Evolutionary conservation across 2,888 invertebrate genomes (phyloP).

Genomic region (Alsophila aescularia): DNA sequence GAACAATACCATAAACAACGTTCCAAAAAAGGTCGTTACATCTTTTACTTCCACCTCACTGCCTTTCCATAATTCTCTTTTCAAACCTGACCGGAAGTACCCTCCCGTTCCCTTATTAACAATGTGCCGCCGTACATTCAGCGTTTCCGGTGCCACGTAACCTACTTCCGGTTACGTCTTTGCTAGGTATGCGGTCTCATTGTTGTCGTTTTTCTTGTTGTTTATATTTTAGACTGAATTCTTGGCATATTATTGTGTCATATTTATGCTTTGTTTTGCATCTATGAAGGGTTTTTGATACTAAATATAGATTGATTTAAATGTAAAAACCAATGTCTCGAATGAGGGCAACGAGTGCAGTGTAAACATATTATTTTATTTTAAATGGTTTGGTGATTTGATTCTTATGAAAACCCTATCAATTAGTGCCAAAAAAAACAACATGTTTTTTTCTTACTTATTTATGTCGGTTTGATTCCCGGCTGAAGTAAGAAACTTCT

Average conservation of each 20-base stretch:
- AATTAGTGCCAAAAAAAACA: no score
- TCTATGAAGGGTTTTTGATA: not conserved
- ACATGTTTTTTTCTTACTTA: no score
- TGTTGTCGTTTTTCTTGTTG: constrained; percentile 22
- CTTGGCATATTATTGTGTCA: not conserved
- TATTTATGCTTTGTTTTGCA: not conserved
- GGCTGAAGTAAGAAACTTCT: no score
- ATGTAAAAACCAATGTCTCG: no score
- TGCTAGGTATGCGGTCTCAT: constrained; percentile 38
- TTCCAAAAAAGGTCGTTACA: constrained; percentile 41
- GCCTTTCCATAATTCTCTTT: constrained; percentile 37
- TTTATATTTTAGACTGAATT: constrained; percentile 10
- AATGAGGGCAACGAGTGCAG: no score
- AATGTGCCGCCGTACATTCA: constrained; percentile 64
- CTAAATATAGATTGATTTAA: no score
- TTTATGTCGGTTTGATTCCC: no score
- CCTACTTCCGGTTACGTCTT: constrained; percentile 56
- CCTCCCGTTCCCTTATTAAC: constrained; percentile 62
- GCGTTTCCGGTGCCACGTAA: constrained; percentile 58
- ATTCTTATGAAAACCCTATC: no score
- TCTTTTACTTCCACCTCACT: constrained; percentile 36
- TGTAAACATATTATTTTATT: no score
- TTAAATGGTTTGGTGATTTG: no score
- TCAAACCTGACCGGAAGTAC: constrained; percentile 49
- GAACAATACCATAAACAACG: constrained; percentile 34